Evolutionary conservation across 1,140 invertebrate genomes (phyloP), one percentile per base, ranked within the genome.

Genomic region (Radopholus similis): DNA sequence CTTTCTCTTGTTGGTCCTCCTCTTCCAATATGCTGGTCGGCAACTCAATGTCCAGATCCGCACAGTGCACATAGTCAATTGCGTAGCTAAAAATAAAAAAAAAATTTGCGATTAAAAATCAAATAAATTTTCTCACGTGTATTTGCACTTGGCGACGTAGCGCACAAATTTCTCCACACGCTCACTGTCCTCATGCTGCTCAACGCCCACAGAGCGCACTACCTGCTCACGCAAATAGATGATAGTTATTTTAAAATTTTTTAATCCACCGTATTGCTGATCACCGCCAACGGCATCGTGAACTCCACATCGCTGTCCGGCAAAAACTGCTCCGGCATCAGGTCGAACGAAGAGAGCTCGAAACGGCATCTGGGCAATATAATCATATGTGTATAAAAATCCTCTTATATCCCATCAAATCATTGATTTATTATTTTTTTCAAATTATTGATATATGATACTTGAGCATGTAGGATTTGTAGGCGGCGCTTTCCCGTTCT

Each of bases 131-230:
- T 1, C 13, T 6, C n/a, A 62, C 59, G 86, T 90, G 85, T 96
- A 97, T 82, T 96, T 91, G 84, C 95, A 93, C 71, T 93, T 88
- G n/a, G 94, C 92, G 64, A 97, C 87, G 84, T 97, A 95, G 70
- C 92, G 87, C 5, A 97, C 94, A 85, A 95, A 98, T 86, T 97
- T 98, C 85, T 99, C 95, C 4, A 95, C 95, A 11, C 95, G 93
- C 78, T 93, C 90, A 69, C 91, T 91, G 73, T 89, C 90, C 72
- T 90, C 90, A 77, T 74, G 78, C 74, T 78, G 90, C 88, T 81
- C 79, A 65, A 97, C 89, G 70, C 92, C 92, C 26, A 97, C 91
- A 63, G 93, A 96, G 71, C 95, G 87, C 67, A 95, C 90, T n/a
- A n/a, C n/a, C n/a, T n/a, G n/a, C n/a, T n/a, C n/a, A n/a, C n/a